Base-by-base conservation (phyloP, 2,888 invertebrate species). In the Andrena camellia region DNA sequence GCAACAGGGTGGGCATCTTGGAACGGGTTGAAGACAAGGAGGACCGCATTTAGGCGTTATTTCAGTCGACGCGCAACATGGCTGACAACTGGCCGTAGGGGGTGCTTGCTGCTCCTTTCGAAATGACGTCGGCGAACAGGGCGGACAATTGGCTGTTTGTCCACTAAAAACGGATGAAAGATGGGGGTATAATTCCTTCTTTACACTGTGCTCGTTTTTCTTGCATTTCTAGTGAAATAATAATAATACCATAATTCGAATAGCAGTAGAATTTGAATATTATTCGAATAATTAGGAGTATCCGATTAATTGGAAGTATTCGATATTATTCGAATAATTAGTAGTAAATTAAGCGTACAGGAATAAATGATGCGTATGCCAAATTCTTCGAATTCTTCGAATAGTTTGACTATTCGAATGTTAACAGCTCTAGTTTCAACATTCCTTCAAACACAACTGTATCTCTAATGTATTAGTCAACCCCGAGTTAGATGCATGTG, bases 1-100 rank as follows among this genome's bases (percentile, higher is more conserved):
- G 50, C 57, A 74, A 57, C 67, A 67, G 31, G 78, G 60, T 0
- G 17, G 29, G 31, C 72, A 76, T 10, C 74, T 74, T 52, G 33
- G 60, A 0, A 26, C 35, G 2, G 26, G 4, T 29, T 63, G 68
- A 20, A 67, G 60, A 52, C 13, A 48, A 10, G 23, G 20, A n/a
- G 23, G 17, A 1, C 73, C 13, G 8, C 66, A 35, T 31, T 31
- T 13, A 31, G 35, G 54, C 17, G 60, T 42, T 64, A 66, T 1
- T 48, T 73, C 60, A 0, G 83, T 42, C 42, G 42, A 60, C 8
- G 70, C 54, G 62, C 77, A 74, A 71, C 73, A 78, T 3, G 78
- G 63, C 8, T 50, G 50, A 54, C 72, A 80, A 20, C 33, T 66
- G 5, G 57, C 74, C 17, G n/a, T 52, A 2, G 52, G 1, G 1